phyloP scores from a whole-genome alignment of 2,888 invertebrate species.

The Athetis lepigone region DNA sequence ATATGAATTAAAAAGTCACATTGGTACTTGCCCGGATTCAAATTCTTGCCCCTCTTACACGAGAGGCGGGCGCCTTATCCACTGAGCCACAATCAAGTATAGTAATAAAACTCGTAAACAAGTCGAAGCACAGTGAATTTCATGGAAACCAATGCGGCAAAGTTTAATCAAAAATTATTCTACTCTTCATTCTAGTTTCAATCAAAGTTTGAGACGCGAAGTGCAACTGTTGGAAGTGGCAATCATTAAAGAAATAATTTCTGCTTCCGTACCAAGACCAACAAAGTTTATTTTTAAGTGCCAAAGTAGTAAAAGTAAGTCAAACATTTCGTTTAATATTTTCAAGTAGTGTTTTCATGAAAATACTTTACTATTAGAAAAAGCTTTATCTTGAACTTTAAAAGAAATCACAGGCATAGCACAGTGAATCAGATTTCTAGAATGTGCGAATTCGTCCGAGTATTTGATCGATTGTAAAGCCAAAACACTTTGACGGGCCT shows the following conservation, averaged over 20 bases:
- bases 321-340: not conserved
- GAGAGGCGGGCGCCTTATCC: too few species aligned
- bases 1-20: too few species aligned
- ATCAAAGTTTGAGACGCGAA: constrained; percentile 69
- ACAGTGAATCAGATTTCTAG: too few species aligned
- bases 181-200: constrained; percentile 66
- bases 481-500: too few species aligned
- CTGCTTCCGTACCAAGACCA: not conserved
- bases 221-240: constrained; percentile 34
- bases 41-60: too few species aligned
- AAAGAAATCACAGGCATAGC: too few species aligned
- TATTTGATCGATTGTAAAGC: too few species aligned
- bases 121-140: constrained; percentile 49
- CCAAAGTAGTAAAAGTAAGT: not conserved
- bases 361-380: too few species aligned
- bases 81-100: not conserved
- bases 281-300: not conserved
- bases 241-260: constrained; percentile 39
- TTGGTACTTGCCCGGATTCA: too few species aligned
- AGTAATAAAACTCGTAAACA: constrained; percentile 41
- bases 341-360: too few species aligned
- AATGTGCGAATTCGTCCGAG: too few species aligned
- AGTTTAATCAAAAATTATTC: constrained; percentile 73
- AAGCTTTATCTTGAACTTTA: too few species aligned
- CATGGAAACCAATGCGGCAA: constrained; percentile 57